Base-by-base conservation (phyloP, 2,888 invertebrate species). In the Idaea aversata region DNA sequence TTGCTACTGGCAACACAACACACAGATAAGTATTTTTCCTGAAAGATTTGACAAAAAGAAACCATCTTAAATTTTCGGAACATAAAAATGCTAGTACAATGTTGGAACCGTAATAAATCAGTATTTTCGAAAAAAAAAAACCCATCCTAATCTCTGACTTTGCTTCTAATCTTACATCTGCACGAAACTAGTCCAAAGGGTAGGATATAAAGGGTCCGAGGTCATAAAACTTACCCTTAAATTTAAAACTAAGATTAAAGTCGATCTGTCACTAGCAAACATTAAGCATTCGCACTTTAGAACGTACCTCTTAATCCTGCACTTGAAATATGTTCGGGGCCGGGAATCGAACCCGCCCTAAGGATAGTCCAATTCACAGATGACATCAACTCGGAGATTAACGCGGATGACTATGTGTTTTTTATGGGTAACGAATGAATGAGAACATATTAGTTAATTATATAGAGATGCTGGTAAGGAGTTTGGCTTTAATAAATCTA, bases 311-410 rank as follows among this genome's bases (percentile, higher is more conserved):
- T 85, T 91, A 91, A 91, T 90, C 90, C 90, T 86, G 88, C 86
- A 84, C 90, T 92, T 92, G 90, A 92, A 91, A 90, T 91, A 90
- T 92, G 90, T 87, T 83, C 71, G 75, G 76, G 86, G 83, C 67
- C 63, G 70, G 70, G 73, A 67, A 38, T 67, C 75, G 77, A 80
- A 81, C 79, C 74, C 78, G 75, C 64, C 61, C 83, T 70, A 75
- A 77, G 87, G 85, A 75, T 74, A 74, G 82, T 84, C 81, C 86
- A 84, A 87, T 88, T 84, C 86, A 82, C 79, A 79, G 85, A 85
- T 83, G 82, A 82, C 82, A 80, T 84, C 86, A 79, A 72, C 77
- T 71, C 73, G 72, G 77, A 85, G 87, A 88, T 89, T 88, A 88
- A 87, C 85, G 77, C 72, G 75, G 76, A 79, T 78, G 75, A 78